Conservation (phyloP, 2,888 invertebrate genomes). For the Eurois occulta region DNA sequence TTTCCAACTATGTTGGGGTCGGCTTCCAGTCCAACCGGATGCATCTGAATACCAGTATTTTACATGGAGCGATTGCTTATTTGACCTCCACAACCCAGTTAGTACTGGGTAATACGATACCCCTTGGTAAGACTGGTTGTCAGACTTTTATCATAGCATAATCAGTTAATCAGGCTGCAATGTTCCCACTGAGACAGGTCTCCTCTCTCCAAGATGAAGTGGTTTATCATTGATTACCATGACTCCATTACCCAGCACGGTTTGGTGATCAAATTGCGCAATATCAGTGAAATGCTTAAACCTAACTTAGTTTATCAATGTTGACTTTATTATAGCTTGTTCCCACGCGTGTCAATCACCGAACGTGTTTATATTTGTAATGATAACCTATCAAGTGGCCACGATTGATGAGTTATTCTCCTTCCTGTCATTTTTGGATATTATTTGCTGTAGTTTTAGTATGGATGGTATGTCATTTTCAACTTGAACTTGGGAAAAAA, state of each 20-base stretch:
- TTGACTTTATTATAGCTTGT: conserved; percentile 53
- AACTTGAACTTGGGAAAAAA: not conserved
- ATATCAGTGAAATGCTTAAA: conserved; percentile 43
- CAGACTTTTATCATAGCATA: no score
- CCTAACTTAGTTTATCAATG: conserved; percentile 50
- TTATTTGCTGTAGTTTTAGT: not conserved
- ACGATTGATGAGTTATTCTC: conserved; percentile 42
- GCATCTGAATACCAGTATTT: no score
- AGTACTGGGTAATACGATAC: no score
- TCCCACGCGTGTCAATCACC: conserved; percentile 68
- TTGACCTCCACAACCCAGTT: no score
- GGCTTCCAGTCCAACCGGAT: no score
- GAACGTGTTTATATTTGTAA: conserved; percentile 58
- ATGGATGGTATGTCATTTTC: not conserved
- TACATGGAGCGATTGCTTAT: no score
- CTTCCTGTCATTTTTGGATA: not conserved
- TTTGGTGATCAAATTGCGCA: conserved; percentile 27
- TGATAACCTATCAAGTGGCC: conserved; percentile 55
- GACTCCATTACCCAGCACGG: not conserved
- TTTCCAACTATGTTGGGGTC: no score
- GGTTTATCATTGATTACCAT: no score
- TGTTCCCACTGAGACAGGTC: no score
- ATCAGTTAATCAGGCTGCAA: no score
- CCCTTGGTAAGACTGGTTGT: no score
- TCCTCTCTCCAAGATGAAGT: no score